These are phyloP conservation scores for Sebastes goodei DNA, from an alignment of 2,797 vertebrate species.

Conservation along the genomic window DNA sequence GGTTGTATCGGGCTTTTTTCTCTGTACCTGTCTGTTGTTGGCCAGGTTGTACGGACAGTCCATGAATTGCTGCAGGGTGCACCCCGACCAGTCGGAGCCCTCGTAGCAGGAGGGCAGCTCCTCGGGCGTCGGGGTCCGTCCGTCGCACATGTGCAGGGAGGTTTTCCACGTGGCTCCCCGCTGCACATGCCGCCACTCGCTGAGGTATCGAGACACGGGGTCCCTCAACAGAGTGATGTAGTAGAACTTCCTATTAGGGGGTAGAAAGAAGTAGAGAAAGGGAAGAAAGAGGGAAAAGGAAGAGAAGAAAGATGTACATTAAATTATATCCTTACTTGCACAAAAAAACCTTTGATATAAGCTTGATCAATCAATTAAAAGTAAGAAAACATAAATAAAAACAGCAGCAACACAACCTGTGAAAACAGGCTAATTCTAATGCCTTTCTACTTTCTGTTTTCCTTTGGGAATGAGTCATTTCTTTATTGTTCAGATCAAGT, in stretches of 20 bases:
- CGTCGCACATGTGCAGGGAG: slow-evolving; percentile 97
- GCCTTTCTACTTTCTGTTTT: not conserved
- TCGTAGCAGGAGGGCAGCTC: slow-evolving; percentile 97
- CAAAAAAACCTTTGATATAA: not conserved
- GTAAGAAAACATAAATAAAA: not conserved
- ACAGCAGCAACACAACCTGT: not conserved
- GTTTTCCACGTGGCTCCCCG: slow-evolving; percentile 98
- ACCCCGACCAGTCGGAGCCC: slow-evolving; percentile 97
- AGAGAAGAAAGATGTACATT: not conserved
- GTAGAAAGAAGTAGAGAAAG: not conserved
- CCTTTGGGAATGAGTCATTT: not conserved
- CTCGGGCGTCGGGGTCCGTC: slow-evolving; percentile 93
- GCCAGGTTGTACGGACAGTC: slow-evolving; percentile 97
- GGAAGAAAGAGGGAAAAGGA: not conserved
- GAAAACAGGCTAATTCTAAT: not conserved
- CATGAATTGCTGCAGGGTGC: slow-evolving; percentile 98
- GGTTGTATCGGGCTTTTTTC: not conserved
- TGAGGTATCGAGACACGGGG: slow-evolving; percentile 97
- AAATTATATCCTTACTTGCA: not conserved
- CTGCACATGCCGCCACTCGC: slow-evolving; percentile 97
- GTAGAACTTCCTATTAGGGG: slow-evolving; percentile 91
- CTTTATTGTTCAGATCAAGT: not conserved
- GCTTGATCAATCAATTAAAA: not conserved
- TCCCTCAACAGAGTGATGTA: slow-evolving; percentile 97
- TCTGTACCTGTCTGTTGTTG: slow-evolving; percentile 88